phyloP scores from a whole-genome alignment of 2,888 invertebrate species.

The Platycheirus rosarum region DNA sequence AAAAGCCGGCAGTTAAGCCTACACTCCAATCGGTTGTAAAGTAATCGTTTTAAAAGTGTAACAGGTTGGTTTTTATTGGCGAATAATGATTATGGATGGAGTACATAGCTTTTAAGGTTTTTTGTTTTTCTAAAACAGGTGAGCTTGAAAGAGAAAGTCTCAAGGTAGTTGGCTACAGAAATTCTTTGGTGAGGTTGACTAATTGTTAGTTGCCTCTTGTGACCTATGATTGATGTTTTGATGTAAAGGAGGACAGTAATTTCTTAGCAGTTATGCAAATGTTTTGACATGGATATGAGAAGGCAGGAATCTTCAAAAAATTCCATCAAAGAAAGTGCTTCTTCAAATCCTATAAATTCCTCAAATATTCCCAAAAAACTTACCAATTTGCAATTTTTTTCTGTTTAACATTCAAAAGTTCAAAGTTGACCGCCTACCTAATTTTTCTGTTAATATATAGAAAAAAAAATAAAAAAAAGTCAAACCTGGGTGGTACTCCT shows the following conservation, averaged over 20 bases:
- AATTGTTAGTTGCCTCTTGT: too few relatives aligned
- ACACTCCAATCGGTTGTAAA: constrained; percentile 18
- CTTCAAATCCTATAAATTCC: neutral
- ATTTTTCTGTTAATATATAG: constrained; percentile 10
- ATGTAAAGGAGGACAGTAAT: too few relatives aligned
- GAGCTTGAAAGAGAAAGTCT: constrained; percentile 62
- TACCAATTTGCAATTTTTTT: constrained; percentile 55
- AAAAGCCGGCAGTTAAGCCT: constrained; percentile 58
- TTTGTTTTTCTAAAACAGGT: constrained; percentile 31
- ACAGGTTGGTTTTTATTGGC: constrained; percentile 53
- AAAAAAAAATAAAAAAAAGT: neutral
- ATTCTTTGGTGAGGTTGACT: constrained; percentile 13
- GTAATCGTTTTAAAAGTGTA: constrained; percentile 66
- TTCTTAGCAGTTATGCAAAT: too few relatives aligned
- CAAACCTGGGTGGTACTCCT: constrained; percentile 58
- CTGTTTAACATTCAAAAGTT: constrained; percentile 59
- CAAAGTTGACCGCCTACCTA: constrained; percentile 57
- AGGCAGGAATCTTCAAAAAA: too few relatives aligned
- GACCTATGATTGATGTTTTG: too few relatives aligned
- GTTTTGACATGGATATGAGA: too few relatives aligned
- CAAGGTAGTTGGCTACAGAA: neutral
- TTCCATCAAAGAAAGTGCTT: too few relatives aligned
- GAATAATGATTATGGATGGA: constrained; percentile 49
- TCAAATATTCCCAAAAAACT: neutral
- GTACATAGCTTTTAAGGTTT: neutral